These are phyloP conservation scores for Borostomias antarcticus DNA, from an alignment of 2,797 vertebrate species.

Conservation along the genomic window DNA sequence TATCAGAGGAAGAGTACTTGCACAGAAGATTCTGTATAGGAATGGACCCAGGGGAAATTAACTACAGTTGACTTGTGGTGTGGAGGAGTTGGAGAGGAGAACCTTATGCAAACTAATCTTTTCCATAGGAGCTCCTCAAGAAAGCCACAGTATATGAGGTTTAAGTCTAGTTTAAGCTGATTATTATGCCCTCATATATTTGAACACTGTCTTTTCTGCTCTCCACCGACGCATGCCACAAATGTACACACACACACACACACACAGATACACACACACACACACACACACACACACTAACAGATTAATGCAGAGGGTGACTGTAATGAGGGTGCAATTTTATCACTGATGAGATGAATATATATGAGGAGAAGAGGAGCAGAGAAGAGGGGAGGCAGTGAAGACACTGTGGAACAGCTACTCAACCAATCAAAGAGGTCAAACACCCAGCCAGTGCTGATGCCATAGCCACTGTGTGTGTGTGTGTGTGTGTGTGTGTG, in stretches of 20 bases:
- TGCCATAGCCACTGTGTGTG: not conserved
- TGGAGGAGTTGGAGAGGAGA: not conserved
- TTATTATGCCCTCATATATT: not conserved
- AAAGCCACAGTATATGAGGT: too few species aligned
- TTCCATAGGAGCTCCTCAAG: not conserved
- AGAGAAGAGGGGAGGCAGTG: too few species aligned
- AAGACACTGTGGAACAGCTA: not conserved
- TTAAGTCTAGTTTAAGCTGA: too few species aligned
- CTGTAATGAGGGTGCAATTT: constrained; percentile 5
- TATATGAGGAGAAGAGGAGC: constrained; percentile 9
- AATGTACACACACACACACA: too few species aligned
- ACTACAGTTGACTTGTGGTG: not conserved
- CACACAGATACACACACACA: not conserved
- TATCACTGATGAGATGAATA: constrained; percentile 17
- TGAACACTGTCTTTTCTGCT: not conserved
- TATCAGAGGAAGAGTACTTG: not conserved
- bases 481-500: constrained; percentile 12
- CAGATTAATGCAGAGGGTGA: not conserved
- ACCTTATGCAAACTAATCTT: not conserved
- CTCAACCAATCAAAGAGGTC: constrained; percentile 7
- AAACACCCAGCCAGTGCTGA: not conserved
- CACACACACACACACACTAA: not conserved
- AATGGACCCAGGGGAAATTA: not conserved
- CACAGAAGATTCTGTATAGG: not conserved
- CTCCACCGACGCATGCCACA: too few species aligned